Conservation (phyloP, 2,888 invertebrate genomes). For the Cotesia congregata region DNA sequence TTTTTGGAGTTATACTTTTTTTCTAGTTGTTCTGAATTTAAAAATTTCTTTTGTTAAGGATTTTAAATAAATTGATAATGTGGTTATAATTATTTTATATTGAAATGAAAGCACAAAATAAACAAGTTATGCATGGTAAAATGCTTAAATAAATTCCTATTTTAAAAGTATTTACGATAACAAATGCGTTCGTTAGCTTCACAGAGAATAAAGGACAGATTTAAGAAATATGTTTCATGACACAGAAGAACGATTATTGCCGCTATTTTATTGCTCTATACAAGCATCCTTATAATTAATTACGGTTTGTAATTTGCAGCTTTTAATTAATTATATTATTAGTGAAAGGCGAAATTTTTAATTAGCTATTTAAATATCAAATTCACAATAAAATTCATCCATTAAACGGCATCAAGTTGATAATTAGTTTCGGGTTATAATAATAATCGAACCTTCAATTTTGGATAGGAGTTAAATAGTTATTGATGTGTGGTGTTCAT, state of each 20-base stretch:
- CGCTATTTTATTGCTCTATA: neutral
- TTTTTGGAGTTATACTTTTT: too few species aligned
- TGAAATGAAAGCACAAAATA: neutral
- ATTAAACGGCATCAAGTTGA: neutral
- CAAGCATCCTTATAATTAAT: neutral
- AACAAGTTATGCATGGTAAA: neutral
- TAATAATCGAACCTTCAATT: neutral
- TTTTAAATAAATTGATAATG: too few species aligned
- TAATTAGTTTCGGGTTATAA: neutral
- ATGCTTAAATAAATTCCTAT: neutral
- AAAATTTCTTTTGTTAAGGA: too few species aligned
- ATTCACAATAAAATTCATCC: neutral
- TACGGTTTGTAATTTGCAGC: neutral
- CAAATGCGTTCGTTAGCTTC: neutral
- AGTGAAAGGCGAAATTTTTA: neutral
- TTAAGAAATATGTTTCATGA: neutral
- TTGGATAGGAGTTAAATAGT: neutral
- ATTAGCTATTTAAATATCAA: neutral
- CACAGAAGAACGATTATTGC: neutral
- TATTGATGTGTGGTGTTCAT: neutral
- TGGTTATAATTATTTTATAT: neutral
- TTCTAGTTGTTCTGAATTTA: too few species aligned
- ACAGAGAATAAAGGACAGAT: neutral
- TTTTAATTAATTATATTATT: neutral
- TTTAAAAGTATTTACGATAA: neutral